These are phyloP conservation scores for Cremastinae sp. DNA, from an alignment of 2,888 invertebrate genomes.

Conservation along the genomic window DNA sequence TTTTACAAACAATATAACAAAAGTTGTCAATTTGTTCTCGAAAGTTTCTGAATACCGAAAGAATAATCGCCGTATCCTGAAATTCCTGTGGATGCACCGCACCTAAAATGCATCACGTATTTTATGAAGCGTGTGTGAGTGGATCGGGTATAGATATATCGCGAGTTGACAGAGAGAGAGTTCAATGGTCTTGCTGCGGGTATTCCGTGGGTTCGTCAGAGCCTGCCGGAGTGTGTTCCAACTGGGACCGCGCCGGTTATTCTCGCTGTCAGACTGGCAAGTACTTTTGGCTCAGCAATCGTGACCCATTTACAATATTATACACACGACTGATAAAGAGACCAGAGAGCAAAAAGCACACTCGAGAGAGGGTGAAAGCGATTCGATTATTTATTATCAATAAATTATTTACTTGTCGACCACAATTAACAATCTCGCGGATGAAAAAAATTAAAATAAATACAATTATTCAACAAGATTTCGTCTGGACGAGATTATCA, in stretches of 20 bases:
- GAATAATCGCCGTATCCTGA: background rate
- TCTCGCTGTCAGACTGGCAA: conserved; percentile 12
- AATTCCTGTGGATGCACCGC: background rate
- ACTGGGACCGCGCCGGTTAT: conserved; percentile 36
- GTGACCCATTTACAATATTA: conserved; percentile 35
- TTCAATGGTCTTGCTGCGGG: conserved; percentile 46
- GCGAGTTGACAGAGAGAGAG: conserved; percentile 26
- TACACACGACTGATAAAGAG: conserved; percentile 11
- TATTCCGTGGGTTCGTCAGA: conserved; percentile 45
- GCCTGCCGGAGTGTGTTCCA: conserved; percentile 16
- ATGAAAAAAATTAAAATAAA: too few species aligned
- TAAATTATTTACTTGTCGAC: too few species aligned
- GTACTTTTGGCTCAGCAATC: conserved; percentile 33
- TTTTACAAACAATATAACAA: too few species aligned
- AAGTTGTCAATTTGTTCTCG: too few species aligned
- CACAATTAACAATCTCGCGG: too few species aligned
- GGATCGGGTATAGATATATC: background rate
- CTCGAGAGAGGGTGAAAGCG: background rate
- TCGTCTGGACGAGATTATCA: too few species aligned
- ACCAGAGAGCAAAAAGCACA: background rate
- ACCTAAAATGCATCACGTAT: too few species aligned
- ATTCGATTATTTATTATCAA: conserved; percentile 2
- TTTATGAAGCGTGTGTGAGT: background rate
- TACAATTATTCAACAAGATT: too few species aligned
- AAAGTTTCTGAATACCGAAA: too few species aligned